Conservation (phyloP, 1,140 invertebrate species). For the Drosophila kanapiae region DNA sequence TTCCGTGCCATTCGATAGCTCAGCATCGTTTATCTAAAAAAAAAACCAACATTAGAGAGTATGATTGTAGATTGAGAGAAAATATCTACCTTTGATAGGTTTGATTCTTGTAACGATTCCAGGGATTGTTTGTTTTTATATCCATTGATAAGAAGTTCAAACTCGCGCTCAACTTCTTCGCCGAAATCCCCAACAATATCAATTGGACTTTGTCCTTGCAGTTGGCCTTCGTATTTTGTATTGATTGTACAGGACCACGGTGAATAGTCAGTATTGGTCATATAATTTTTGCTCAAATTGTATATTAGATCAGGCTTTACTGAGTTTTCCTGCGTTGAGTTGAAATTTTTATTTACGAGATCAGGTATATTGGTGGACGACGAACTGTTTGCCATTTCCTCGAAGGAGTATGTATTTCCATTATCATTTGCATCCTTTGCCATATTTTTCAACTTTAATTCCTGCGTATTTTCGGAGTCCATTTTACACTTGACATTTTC, state of each 20-base stretch:
- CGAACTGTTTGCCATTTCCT: background rate
- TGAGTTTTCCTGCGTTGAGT: conserved; percentile 6
- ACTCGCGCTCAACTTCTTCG: conserved; percentile 35
- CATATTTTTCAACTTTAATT: background rate
- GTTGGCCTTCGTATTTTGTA: conserved; percentile 19
- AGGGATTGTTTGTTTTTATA: conserved; percentile 87
- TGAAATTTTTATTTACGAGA: conserved; percentile 41
- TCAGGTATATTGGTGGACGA: conserved; percentile 26
- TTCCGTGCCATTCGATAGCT: conserved; percentile 40
- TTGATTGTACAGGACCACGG: conserved; percentile 23
- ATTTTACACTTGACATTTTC: background rate
- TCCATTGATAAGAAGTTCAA: conserved; percentile 87
- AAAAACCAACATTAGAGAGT: too few species aligned
- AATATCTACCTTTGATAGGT: conserved; percentile 28
- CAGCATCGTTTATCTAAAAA: conserved; percentile 30
- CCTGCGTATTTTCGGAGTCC: conserved; percentile 6
- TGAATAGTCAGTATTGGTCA: conserved; percentile 9
- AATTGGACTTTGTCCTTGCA: conserved; percentile 24
- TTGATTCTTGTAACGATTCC: conserved; percentile 77
- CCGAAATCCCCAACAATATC: conserved; percentile 51
- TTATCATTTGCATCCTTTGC: conserved; percentile 10
- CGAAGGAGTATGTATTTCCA: conserved; percentile 20
- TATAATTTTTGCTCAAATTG: conserved; percentile 27
- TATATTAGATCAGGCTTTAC: conserved; percentile 38
- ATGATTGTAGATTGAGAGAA: too few species aligned